A percentile compares a stretch with the other conserved stretches of the same genome.
Evolutionary conservation across 2,888 invertebrate species (phyloP).

Genomic region (Rhodophaea formosa): DNA sequence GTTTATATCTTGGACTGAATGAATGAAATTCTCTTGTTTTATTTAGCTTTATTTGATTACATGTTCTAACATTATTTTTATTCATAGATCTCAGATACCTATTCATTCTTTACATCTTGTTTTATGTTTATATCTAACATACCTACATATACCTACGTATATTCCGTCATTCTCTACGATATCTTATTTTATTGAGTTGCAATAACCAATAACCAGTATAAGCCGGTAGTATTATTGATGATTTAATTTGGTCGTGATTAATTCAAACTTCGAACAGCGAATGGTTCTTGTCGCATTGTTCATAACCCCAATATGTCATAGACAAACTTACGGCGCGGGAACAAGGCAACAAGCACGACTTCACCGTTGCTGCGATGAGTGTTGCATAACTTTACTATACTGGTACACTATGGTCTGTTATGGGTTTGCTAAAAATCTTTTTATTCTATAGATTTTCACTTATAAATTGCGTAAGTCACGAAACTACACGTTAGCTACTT

Average conservation of each 20-base stretch:
- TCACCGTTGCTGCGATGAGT: conserved; percentile 33
- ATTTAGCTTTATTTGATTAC: background rate
- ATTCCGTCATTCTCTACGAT: background rate
- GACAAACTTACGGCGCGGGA: conserved; percentile 36
- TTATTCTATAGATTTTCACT: conserved; percentile 28
- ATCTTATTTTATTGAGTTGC: background rate
- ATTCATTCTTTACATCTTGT: too few species aligned
- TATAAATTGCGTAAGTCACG: conserved; percentile 36
- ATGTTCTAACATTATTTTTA: too few species aligned
- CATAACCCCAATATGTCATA: conserved; percentile 52
- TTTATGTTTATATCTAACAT: too few species aligned
- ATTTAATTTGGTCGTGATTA: conserved; percentile 26
- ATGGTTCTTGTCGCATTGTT: conserved; percentile 35
- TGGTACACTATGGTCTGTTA: conserved; percentile 1
- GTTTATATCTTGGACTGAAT: too few species aligned
- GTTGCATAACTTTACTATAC: conserved; percentile 45
- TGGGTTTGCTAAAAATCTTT: conserved; percentile 18
- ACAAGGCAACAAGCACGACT: conserved; percentile 45
- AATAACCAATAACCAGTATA: background rate
- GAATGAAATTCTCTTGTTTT: background rate
- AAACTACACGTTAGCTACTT: conserved; percentile 19
- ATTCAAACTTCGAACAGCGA: conserved; percentile 23
- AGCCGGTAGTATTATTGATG: conserved; percentile 22
- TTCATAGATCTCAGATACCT: too few species aligned
- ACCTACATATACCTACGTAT: background rate